Percentiles rank a stretch among this genome's conserved stretches.
phyloP scores from a whole-genome alignment of 92 coral and sea anemone species.

The Micromussa lordhowensis region DNA sequence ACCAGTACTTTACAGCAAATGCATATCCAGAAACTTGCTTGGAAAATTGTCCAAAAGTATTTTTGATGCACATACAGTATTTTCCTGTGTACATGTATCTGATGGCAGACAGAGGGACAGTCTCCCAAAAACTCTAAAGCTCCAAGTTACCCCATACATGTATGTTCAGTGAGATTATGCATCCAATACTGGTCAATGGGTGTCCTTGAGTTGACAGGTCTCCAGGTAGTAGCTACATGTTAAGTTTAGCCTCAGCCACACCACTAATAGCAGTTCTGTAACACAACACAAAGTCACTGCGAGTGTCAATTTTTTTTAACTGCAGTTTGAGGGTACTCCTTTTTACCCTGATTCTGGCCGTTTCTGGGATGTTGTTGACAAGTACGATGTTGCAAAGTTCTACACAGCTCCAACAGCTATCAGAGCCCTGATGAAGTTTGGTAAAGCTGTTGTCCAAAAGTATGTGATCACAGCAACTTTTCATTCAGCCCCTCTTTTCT shows the following conservation, averaged over 20 bases:
- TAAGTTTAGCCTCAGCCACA: not conserved
- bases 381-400: conserved; percentile 89
- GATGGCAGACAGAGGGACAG: too few relatives aligned
- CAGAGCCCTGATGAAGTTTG: conserved; percentile 94
- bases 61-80: too few relatives aligned
- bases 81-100: too few relatives aligned
- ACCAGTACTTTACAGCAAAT: too few relatives aligned
- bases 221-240: not conserved
- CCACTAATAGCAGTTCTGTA: not conserved
- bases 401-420: conserved; percentile 99
- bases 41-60: too few relatives aligned
- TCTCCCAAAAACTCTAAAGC: too few relatives aligned
- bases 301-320: not conserved
- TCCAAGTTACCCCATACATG: too few relatives aligned
- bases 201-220: too few relatives aligned
- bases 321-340: conserved; percentile 97
- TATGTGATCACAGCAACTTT: conserved; percentile 37
- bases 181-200: too few relatives aligned
- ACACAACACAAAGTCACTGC: not conserved
- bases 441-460: conserved; percentile 85
- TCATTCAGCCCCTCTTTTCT: not conserved
- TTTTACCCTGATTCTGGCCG: conserved; percentile 95
- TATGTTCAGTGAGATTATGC: too few relatives aligned
- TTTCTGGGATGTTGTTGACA: conserved; percentile 94
- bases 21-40: too few relatives aligned